A percentile compares a stretch with the other conserved stretches of the same genome.
Conservation (phyloP, 2,113 vertebrate genomes). For the Rhinolophus sinicus region DNA sequence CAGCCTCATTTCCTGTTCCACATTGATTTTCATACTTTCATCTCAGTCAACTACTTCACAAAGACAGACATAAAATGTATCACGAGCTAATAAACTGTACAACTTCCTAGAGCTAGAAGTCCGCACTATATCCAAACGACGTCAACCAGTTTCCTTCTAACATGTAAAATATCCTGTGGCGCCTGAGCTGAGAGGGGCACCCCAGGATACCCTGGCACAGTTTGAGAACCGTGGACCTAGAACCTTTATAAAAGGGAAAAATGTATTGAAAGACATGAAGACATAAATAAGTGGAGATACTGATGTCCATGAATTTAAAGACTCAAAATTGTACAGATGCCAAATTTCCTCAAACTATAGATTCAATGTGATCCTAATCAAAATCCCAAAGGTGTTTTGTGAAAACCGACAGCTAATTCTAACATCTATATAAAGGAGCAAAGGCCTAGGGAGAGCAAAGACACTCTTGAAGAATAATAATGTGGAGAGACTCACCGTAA, state of each 20-base stretch:
- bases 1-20: neutral
- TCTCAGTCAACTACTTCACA: neutral
- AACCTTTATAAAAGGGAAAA: neutral
- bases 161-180: neutral
- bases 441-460: neutral
- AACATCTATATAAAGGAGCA: neutral
- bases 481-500: neutral
- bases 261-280: neutral
- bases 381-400: neutral
- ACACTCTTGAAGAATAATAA: neutral
- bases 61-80: neutral
- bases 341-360: neutral
- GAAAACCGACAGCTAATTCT: neutral
- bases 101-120: neutral
- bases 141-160: neutral
- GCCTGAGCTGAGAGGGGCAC: neutral
- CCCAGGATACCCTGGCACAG: neutral
- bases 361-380: slow-evolving; percentile 18
- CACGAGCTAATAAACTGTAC: neutral
- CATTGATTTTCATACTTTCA: neutral
- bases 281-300: neutral
- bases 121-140: neutral
- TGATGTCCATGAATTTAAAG: neutral
- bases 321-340: neutral
- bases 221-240: neutral